Evolutionary conservation across 2,113 vertebrate genomes (phyloP), one percentile per base, ranked within the genome.

Genomic region (Condylura cristata): DNA sequence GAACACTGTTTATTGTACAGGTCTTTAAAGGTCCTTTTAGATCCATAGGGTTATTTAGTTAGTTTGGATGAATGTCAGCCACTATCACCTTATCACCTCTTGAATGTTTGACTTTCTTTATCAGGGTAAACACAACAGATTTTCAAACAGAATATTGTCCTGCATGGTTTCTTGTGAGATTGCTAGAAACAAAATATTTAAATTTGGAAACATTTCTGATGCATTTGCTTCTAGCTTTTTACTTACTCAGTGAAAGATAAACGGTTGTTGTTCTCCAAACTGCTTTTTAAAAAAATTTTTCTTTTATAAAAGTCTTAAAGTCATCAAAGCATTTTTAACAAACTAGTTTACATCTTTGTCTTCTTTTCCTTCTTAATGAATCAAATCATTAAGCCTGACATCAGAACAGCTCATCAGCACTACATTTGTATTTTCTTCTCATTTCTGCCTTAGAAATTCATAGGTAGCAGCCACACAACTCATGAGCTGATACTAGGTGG

Each of bases 91-190:
- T 56, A 79, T 63, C 32, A 84, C 56, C 88, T 37, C 9, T 92
- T 96, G 86, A 95, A 53, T 30, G 90, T 75, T 82, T 92, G 74
- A 79, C 41, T 90, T 93, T 48, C 10, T 56, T 63, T 8, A 65
- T 63, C 68, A 51, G 24, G 63, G 95, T 86, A 70, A 91, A 70
- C 65, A 60, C 7, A 89, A 39, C 8, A 44, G 46, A 87, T 71
- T 95, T 58, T 58, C 32, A 90, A 74, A 53, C 5, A 70, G 30
- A 90, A 75, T 83, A 37, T 41, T 92, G 20, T 78, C 34, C 96
- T 34, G 0, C 5, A 11, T 30, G 41, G 39, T 80, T 91, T 83
- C 76, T 85, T n/a, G 7, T 88, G 68, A 95, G 39, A 30, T 30
- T 76, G 16, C 32, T 84, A 81, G 61, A 78, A 70, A 79, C 46